Evolutionary conservation across 2,113 vertebrate species (phyloP).

Genomic region (Syrrhaptes paradoxus): DNA sequence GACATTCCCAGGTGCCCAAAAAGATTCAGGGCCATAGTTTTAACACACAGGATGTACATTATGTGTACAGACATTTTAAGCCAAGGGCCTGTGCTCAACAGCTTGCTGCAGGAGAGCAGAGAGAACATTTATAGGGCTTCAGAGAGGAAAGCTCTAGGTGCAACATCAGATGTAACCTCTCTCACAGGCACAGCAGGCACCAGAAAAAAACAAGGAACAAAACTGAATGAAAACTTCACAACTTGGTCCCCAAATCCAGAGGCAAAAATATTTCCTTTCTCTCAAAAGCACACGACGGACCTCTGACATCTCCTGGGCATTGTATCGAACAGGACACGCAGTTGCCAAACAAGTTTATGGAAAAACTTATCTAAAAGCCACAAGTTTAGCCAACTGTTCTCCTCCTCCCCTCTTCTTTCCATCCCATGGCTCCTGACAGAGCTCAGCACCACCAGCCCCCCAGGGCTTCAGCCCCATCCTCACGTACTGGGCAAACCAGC

Average conservation of each 20-base stretch:
- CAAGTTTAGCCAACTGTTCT: not conserved
- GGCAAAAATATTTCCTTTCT: no score
- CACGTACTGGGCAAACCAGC: not conserved
- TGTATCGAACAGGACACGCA: fast-evolving
- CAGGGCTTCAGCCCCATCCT: not conserved
- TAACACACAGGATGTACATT: not conserved
- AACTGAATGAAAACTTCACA: not conserved
- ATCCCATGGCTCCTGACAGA: not conserved
- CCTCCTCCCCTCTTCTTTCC: no score
- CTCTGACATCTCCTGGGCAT: fast-evolving
- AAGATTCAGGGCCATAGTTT: not conserved
- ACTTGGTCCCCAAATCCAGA: fast-evolving
- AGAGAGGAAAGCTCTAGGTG: not conserved
- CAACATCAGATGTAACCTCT: not conserved
- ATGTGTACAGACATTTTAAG: fast-evolving
- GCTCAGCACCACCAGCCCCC: not conserved
- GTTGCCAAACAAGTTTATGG: no score
- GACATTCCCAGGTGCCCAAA: not conserved
- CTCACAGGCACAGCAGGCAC: not conserved
- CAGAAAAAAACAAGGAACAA: not conserved
- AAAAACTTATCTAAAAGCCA: not conserved
- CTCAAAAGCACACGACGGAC: fast-evolving
- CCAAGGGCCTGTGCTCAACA: fast-evolving
- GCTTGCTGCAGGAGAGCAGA: not conserved
- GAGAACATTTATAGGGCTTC: not conserved